Base-by-base conservation (phyloP, 2,797 vertebrate genomes). In the Fratercula arctica region DNA sequence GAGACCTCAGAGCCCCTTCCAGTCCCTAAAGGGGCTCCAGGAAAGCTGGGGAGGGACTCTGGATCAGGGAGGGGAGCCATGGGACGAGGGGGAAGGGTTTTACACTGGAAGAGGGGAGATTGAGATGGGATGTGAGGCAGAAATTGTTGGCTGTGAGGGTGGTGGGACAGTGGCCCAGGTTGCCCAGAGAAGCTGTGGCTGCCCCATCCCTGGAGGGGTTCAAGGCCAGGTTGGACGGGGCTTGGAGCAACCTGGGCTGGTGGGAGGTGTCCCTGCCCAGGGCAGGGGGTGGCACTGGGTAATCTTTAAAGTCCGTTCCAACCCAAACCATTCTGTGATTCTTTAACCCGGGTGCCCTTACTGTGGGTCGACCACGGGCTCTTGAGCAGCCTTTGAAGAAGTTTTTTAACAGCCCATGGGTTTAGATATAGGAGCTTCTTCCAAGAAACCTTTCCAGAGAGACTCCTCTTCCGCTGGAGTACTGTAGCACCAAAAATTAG, bases 341-440 rank as follows among this genome's bases (percentile, higher is more conserved):
- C 28, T 20, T 10, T 41, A 26, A 23, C 15, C 43, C 20, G 11
- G 9, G 3, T 39, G n/a, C 69, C 24, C n/a, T 56, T 25, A 4
- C 31, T 17, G 60, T n/a, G 37, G 18, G 37, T 28, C 3, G 2
- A 5, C 39, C 1, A 3, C 11, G n/a, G 28, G 59, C 9, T 66
- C 23, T 33, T 35, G 68, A 63, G 48, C 16, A 10, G 15, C 39
- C 39, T 39, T 56, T 16, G 19, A 29, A 24, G 31, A 33, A 16
- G 7, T 17, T 51, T 61, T 29, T 28, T 16, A 63, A 25, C 2
- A 2, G 51, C 12, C 11, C 0, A 0, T 11, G 48, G 4, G 6
- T 61, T 69, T 41, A 33, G 48, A 48, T 48, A 26, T 10, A 18
- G 37, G 23, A 45, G 18, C n/a, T 14, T 2, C 41, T 31, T 29